Evolutionary conservation across 2,888 invertebrate genomes (phyloP).

Genomic region (Lypha dubia): DNA sequence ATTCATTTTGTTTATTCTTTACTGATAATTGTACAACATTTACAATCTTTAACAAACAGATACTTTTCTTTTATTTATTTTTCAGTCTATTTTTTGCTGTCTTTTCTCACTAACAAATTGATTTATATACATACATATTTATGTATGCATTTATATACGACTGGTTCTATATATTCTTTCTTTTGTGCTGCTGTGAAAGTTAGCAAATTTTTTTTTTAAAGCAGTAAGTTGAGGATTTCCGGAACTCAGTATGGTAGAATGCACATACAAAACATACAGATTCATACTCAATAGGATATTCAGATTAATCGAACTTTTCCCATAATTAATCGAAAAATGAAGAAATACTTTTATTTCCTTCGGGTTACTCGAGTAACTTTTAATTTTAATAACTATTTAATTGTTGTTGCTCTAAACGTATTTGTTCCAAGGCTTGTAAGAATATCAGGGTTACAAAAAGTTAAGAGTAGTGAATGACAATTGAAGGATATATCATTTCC

Average conservation of each 20-base stretch:
- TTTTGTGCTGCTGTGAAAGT: conserved; percentile 7
- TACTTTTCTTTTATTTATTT: conserved; percentile 27
- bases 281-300: neutral
- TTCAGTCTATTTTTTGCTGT: neutral
- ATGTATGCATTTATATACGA: neutral
- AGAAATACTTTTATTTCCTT: too few relatives aligned
- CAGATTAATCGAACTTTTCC: too few relatives aligned
- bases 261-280: neutral
- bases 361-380: too few relatives aligned
- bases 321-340: too few relatives aligned
- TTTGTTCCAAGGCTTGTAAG: too few relatives aligned
- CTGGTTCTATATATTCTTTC: neutral
- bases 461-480: too few relatives aligned
- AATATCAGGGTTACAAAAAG: too few relatives aligned
- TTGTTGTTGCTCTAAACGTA: too few relatives aligned
- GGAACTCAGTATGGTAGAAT: neutral
- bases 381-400: too few relatives aligned
- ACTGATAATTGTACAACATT: conserved; percentile 33
- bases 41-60: conserved; percentile 54
- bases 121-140: conserved; percentile 31
- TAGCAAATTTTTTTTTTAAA: conserved; percentile 12
- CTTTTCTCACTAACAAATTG: conserved; percentile 54
- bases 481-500: too few relatives aligned
- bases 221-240: neutral
- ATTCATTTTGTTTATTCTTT: conserved; percentile 18